A percentile compares a stretch with the other conserved stretches of the same genome.
Evolutionary conservation across 1,140 invertebrate species (phyloP).

Genomic region (Hypothenemus hampei): DNA sequence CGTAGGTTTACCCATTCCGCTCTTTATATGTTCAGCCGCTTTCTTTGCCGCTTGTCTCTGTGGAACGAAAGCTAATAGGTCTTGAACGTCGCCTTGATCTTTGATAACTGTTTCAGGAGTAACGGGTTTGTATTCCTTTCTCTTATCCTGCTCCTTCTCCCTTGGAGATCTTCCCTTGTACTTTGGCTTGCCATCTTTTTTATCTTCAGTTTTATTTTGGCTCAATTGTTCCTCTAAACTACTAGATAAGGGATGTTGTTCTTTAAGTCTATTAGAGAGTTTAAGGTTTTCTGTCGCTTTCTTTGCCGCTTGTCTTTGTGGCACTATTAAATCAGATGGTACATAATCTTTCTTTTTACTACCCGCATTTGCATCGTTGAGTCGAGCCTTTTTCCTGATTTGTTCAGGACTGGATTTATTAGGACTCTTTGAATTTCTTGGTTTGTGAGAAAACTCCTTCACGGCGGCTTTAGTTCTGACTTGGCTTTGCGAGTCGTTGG

Average conservation of each 20-base stretch:
- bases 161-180: conserved; percentile 43
- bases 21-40: conserved; percentile 83
- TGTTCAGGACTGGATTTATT: conserved; percentile 36
- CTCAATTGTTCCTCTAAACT: conserved; percentile 46
- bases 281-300: conserved; percentile 85
- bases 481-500: conserved; percentile 61
- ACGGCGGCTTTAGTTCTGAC: conserved; percentile 75
- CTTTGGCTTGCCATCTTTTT: conserved; percentile 39
- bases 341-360: conserved; percentile 48
- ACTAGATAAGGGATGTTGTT: conserved; percentile 38
- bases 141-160: conserved; percentile 39
- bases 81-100: conserved; percentile 56
- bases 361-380: conserved; percentile 35
- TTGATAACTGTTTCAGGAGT: too few relatives aligned
- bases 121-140: conserved; percentile 42
- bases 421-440: conserved; percentile 28
- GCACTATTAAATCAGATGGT: conserved; percentile 80
- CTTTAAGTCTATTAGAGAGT: conserved; percentile 43
- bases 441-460: conserved; percentile 65
- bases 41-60: conserved; percentile 87
- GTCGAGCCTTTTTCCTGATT: conserved; percentile 49
- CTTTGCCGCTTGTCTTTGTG: conserved; percentile 83
- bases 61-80: conserved; percentile 78
- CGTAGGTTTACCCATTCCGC: conserved; percentile 61
- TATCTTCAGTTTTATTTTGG: conserved; percentile 39